Base-by-base conservation (phyloP, 2,113 vertebrate genomes). In the Lophochroa leadbeateri region DNA sequence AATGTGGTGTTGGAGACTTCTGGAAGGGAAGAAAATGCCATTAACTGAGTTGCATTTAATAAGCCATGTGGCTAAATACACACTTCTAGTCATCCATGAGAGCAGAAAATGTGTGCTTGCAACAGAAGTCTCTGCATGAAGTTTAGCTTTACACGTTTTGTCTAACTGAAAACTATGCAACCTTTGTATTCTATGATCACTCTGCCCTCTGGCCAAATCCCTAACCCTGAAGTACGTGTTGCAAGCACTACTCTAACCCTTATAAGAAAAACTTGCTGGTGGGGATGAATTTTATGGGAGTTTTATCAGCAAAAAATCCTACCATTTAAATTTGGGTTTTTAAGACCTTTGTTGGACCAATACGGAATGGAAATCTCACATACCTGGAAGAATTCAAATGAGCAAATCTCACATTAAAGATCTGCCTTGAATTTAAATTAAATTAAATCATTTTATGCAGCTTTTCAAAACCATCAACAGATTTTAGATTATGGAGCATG, bases 181-280 rank as follows among this genome's bases (percentile, higher is more conserved):
- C 64, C 76, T 93, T 96, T 90, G 92, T 88, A 41, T 60, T 77
- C 64, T 17, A 13, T 4, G 21, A 75, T 28, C 49, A 43, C 47
- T 84, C 60, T 87, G 84, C 84, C 91, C 91, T 75, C 86, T 50
- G 64, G 82, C 58, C 86, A 94, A 95, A 80, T 52, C 90, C 84
- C 72, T 86, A 91, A 83, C 75, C 85, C 84, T 86, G 24, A 85
- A 74, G 65, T 61, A 94, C 0, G 6, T 81, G 55, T 88, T 72
- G 79, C 83, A 77, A 91, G 70, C 75, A 79, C 74, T 1, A 1
- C 75, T 85, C 55, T 44, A 67, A 58, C 17, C 19, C 35, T 89
- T 33, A 0, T 69, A 82, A 72, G 44, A 70, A 92, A 72, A 82
- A 71, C 3, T 57, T 82, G 75, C 83, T 91, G 53, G 21, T 60